Evolutionary conservation across 2,797 vertebrate species (phyloP).

Genomic region (Mormyrus proboscirostris): DNA sequence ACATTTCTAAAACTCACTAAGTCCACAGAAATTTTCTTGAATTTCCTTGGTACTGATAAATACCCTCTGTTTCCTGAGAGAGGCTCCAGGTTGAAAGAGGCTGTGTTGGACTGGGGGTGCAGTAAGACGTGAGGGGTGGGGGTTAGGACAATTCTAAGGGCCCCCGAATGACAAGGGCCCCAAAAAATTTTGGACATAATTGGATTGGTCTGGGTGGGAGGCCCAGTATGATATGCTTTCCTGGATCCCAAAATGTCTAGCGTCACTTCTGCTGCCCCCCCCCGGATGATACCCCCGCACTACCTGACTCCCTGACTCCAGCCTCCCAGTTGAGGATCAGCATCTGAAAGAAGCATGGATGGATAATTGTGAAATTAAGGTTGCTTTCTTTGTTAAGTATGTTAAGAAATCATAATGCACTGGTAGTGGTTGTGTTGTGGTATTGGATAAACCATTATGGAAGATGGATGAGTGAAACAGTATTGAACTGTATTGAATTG

Average conservation of each 20-base stretch:
- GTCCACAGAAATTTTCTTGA: neutral
- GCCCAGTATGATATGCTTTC: neutral
- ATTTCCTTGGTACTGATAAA: neutral
- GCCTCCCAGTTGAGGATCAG: neutral
- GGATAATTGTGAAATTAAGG: neutral
- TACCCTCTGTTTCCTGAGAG: neutral
- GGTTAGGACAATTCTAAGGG: neutral
- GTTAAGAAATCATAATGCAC: neutral
- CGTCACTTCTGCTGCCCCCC: neutral
- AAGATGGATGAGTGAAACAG: neutral
- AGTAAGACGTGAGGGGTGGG: neutral
- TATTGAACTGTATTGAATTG: neutral
- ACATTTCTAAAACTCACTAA: neutral
- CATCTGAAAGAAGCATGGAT: neutral
- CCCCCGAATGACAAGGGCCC: neutral
- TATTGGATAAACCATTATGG: neutral
- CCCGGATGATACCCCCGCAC: neutral
- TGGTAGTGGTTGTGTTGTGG: neutral
- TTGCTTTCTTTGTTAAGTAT: neutral
- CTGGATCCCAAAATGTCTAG: neutral
- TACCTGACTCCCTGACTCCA: neutral
- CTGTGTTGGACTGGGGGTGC: neutral
- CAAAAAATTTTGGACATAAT: neutral
- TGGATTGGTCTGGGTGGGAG: neutral
- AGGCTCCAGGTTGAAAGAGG: neutral